A percentile compares a stretch with the other conserved stretches of the same genome.
Evolutionary conservation across 2,113 vertebrate genomes (phyloP).

Genomic region (Geococcyx californianus): DNA sequence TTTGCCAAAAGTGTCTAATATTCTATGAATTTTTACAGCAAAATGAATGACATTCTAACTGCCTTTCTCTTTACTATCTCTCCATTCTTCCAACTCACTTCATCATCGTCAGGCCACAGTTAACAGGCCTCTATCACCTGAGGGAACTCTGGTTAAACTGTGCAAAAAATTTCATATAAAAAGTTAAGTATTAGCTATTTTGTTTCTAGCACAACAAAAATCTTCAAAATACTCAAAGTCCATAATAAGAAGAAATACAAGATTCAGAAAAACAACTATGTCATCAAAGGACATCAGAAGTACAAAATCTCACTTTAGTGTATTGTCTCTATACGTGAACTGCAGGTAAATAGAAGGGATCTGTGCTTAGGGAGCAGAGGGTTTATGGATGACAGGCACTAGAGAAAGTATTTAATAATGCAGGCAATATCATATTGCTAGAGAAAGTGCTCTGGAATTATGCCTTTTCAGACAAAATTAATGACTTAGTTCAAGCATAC

Average conservation of each 20-base stretch:
- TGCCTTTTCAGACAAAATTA: constrained; percentile 60
- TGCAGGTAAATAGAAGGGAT: not conserved
- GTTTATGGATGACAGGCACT: not conserved
- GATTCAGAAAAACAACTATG: not conserved
- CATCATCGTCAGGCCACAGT: not conserved
- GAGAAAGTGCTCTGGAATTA: constrained; percentile 37
- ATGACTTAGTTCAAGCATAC: constrained; percentile 52
- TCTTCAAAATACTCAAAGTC: not conserved
- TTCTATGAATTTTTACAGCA: not conserved
- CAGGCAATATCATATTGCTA: constrained; percentile 35
- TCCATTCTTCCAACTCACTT: not conserved
- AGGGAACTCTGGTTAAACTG: not conserved
- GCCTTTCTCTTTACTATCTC: not conserved
- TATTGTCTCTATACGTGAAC: not conserved
- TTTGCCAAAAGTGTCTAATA: not conserved
- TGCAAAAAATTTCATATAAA: not conserved
- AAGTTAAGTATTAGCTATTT: not conserved
- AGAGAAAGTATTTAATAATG: constrained; percentile 51
- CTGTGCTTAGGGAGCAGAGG: not conserved
- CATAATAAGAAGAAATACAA: too few relatives aligned
- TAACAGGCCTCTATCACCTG: not conserved
- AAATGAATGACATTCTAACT: not conserved
- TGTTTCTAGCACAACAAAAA: not conserved
- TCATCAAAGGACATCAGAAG: not conserved
- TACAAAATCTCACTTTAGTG: not conserved